phyloP scores from a whole-genome alignment of 2,888 invertebrate genomes.

The Oxystoma pomonae region DNA sequence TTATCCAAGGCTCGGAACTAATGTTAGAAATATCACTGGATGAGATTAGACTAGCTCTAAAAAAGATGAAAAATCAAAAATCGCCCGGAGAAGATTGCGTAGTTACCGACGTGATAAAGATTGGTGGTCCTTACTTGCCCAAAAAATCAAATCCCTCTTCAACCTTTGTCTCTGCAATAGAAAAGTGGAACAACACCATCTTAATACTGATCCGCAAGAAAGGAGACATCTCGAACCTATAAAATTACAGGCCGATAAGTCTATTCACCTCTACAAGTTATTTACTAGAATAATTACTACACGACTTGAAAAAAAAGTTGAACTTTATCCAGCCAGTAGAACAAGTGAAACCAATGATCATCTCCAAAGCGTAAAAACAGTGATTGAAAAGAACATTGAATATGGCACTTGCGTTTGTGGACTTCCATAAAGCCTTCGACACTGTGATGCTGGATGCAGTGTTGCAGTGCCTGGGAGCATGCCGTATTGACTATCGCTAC shows the following conservation, averaged over 20 bases:
- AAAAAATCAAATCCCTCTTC: not conserved
- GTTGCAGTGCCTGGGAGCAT: not conserved
- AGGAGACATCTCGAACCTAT: too few relatives aligned
- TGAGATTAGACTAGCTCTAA: not conserved
- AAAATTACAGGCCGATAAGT: too few relatives aligned
- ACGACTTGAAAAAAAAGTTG: slow-evolving; percentile 15
- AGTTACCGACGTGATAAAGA: slow-evolving; percentile 1
- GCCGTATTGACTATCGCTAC: not conserved
- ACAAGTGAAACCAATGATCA: slow-evolving; percentile 22
- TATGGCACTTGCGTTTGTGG: too few relatives aligned
- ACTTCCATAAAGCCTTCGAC: too few relatives aligned
- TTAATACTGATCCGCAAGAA: slow-evolving; percentile 1
- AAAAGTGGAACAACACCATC: slow-evolving; percentile 1
- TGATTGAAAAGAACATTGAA: slow-evolving; percentile 22
- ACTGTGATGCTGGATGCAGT: too few relatives aligned
- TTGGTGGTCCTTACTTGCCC: slow-evolving; percentile 1
- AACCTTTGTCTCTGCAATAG: too few relatives aligned
- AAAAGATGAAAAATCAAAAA: too few relatives aligned
- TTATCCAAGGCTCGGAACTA: not conserved
- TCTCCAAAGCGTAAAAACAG: slow-evolving; percentile 17
- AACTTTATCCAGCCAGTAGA: slow-evolving; percentile 21
- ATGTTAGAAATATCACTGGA: not conserved
- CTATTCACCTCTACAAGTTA: too few relatives aligned
- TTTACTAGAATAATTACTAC: slow-evolving; percentile 2
- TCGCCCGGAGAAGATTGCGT: not conserved